Percentiles rank a stretch among this genome's conserved stretches.
phyloP scores from a whole-genome alignment of 1,140 invertebrate genomes.

The Drosophila persimilis region DNA sequence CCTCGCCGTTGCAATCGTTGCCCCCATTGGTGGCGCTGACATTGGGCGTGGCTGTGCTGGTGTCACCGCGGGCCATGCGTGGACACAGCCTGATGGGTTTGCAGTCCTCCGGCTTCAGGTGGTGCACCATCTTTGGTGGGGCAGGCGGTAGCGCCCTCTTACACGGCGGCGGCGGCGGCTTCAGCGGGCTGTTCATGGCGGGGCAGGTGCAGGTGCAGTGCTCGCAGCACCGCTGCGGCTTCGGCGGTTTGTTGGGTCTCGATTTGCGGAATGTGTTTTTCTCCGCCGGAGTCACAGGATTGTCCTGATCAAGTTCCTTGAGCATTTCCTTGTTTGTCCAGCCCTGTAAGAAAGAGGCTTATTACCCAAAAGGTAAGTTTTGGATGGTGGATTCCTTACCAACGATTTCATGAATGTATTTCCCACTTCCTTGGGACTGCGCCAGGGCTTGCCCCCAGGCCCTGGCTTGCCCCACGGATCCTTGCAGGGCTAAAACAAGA shows the following conservation, averaged over 20 bases:
- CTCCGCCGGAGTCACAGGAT: constrained; percentile 73
- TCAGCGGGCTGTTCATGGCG: constrained; percentile 49
- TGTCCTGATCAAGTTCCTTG: constrained; percentile 81
- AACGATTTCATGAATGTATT: constrained; percentile 86
- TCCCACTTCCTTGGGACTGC: constrained; percentile 85
- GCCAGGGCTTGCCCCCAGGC: constrained; percentile 86
- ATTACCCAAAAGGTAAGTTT: too few relatives aligned
- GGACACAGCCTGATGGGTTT: constrained; percentile 61
- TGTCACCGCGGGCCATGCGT: constrained; percentile 43
- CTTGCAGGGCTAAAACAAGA: constrained; percentile 48
- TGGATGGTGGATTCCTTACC: constrained; percentile 81
- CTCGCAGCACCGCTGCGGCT: constrained; percentile 69
- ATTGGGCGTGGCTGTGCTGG: constrained; percentile 54
- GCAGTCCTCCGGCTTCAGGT: constrained; percentile 58
- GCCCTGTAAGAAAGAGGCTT: constrained; percentile 39
- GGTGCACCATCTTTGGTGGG: constrained; percentile 37
- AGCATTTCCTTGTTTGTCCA: constrained; percentile 82
- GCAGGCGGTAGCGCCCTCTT: not conserved
- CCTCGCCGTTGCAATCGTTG: constrained; percentile 44
- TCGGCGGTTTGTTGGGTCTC: constrained; percentile 44
- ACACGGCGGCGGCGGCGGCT: constrained; percentile 20
- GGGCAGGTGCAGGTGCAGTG: constrained; percentile 75
- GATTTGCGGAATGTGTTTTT: constrained; percentile 75
- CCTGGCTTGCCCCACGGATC: constrained; percentile 85
- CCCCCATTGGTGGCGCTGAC: constrained; percentile 19